Evolutionary conservation across 2,797 vertebrate genomes (phyloP).

Genomic region (Aselliscus stoliczkanus): DNA sequence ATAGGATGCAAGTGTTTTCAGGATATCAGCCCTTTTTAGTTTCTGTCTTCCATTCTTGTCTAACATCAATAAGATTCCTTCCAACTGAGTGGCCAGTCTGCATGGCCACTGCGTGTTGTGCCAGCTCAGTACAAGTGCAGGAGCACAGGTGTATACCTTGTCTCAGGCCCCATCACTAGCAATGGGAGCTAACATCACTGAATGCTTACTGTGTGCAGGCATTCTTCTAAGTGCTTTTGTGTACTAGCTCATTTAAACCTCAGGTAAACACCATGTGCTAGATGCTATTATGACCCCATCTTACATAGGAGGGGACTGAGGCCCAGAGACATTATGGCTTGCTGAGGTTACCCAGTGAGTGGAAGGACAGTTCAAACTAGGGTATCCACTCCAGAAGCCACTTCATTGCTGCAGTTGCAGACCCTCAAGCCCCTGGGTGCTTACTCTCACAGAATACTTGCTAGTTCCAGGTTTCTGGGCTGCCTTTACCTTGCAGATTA

Average conservation of each 20-base stretch:
- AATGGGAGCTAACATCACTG: neutral
- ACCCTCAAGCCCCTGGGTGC: neutral
- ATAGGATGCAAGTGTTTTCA: neutral
- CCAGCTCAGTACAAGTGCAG: neutral
- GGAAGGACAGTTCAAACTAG: neutral
- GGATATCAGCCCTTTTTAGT: no score
- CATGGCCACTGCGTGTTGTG: accelerated
- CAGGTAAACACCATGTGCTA: neutral
- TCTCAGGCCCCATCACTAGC: neutral
- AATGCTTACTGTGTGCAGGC: neutral
- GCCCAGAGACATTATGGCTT: neutral
- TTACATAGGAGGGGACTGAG: neutral
- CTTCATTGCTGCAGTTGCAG: neutral
- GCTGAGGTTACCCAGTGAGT: neutral
- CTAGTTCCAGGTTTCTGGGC: neutral
- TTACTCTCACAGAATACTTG: neutral
- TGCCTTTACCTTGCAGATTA: no score
- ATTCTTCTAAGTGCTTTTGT: neutral
- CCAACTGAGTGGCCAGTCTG: neutral
- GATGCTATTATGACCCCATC: no score
- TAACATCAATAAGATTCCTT: neutral
- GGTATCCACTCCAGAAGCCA: neutral
- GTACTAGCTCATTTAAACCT: neutral
- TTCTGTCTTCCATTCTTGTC: neutral
- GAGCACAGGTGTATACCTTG: no score